A percentile compares a stretch with the other conserved stretches of the same genome.
phyloP scores from a whole-genome alignment of 2,888 invertebrate species.

The Tholera decimalis region DNA sequence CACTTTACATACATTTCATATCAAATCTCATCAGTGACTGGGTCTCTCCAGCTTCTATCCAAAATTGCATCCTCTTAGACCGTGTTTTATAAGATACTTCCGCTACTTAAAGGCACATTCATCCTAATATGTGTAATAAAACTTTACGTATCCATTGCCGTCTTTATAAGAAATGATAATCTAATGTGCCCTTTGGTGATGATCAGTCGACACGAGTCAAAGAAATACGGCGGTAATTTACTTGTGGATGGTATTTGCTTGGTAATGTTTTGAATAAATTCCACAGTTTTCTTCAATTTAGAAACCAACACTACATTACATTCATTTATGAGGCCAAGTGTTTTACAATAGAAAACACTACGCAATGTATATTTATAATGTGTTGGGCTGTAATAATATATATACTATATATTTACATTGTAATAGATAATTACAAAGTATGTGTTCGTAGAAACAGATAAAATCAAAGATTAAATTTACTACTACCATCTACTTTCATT shows the following conservation, averaged over 20 bases:
- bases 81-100: conserved; percentile 59
- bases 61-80: conserved; percentile 54
- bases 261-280: conserved; percentile 46
- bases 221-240: background rate
- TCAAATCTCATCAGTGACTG: conserved; percentile 61
- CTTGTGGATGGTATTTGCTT: background rate
- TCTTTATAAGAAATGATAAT: background rate
- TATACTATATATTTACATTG: no score
- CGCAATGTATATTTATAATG: no score
- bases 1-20: conserved; percentile 56
- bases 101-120: conserved; percentile 37
- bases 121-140: conserved; percentile 11
- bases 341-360: conserved; percentile 5
- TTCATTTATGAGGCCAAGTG: conserved; percentile 7
- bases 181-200: background rate
- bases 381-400: no score
- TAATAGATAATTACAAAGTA: no score
- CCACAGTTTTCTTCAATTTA: conserved; percentile 49
- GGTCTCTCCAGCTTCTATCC: conserved; percentile 45
- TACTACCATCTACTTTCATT: background rate
- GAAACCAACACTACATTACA: conserved; percentile 31
- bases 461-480: no score
- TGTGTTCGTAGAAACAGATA: no score
- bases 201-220: conserved; percentile 27
- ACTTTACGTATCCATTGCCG: conserved; percentile 35